Conservation (phyloP, 2,113 vertebrate species). For the Crotalus viridis region DNA sequence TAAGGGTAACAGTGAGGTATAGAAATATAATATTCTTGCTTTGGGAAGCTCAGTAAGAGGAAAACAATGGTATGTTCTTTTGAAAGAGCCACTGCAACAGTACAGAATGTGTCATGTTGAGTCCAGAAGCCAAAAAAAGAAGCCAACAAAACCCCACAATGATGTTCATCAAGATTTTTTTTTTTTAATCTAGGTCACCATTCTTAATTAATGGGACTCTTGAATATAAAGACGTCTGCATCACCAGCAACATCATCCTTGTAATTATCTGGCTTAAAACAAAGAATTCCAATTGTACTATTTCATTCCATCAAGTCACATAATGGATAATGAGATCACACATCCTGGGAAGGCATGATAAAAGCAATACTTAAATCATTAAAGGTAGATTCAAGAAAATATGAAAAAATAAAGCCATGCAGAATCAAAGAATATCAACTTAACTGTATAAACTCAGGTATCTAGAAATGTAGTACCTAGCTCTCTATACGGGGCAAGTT, state of each 20-base stretch:
- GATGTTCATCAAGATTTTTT: not conserved
- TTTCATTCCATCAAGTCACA: not conserved
- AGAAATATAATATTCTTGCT: not conserved
- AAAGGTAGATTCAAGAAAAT: not conserved
- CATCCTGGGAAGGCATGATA: not conserved
- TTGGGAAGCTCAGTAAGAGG: not conserved
- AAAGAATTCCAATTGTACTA: not conserved
- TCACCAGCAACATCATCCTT: not conserved
- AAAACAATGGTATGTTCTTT: not conserved
- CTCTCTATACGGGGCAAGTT: not conserved
- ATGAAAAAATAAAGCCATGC: not conserved
- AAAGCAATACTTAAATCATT: not conserved
- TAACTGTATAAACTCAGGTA: not conserved
- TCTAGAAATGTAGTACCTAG: not conserved
- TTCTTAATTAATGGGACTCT: not conserved
- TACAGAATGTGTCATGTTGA: not conserved
- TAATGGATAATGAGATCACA: not conserved
- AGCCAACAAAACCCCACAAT: not conserved
- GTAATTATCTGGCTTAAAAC: not conserved
- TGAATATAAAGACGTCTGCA: not conserved
- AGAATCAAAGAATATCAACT: not conserved
- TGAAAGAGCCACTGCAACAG: not conserved
- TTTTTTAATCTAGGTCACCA: not conserved
- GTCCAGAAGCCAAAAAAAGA: not conserved
- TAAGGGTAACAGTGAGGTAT: not conserved